Percentiles rank a stretch among this genome's conserved stretches.
phyloP scores from a whole-genome alignment of 2,888 invertebrate species.

The Electrophaes corylata region DNA sequence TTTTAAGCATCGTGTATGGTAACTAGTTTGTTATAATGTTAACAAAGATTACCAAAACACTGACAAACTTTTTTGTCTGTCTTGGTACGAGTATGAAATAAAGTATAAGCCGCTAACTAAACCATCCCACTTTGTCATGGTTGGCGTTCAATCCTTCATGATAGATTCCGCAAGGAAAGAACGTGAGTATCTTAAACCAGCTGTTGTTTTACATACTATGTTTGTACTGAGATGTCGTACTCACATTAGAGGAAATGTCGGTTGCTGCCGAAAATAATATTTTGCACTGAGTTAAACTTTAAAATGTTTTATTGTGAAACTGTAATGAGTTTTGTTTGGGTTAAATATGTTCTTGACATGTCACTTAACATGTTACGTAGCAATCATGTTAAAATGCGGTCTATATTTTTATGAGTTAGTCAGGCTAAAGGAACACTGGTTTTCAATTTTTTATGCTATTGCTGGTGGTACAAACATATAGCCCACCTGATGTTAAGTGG shows the following conservation, averaged over 20 bases:
- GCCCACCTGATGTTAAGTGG: too few species aligned
- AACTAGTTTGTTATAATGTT: too few species aligned
- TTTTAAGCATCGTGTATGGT: too few species aligned
- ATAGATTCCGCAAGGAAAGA: neutral
- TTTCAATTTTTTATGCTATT: neutral
- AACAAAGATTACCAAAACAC: too few species aligned
- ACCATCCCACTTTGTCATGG: too few species aligned
- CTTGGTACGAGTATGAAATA: too few species aligned
- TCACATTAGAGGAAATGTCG: constrained; percentile 24
- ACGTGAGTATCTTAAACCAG: constrained; percentile 5
- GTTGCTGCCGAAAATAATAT: constrained; percentile 29
- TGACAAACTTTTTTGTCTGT: too few species aligned
- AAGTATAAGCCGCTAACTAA: too few species aligned
- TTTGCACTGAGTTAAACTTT: constrained; percentile 26
- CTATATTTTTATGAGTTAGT: neutral
- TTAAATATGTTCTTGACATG: constrained; percentile 12
- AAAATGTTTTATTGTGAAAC: constrained; percentile 24
- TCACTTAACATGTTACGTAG: neutral
- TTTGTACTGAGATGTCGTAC: constrained; percentile 15
- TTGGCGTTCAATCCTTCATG: too few species aligned
- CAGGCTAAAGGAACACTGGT: neutral
- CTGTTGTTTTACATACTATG: constrained; percentile 1
- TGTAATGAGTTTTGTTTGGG: constrained; percentile 28
- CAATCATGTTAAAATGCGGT: neutral
- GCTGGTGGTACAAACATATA: too few species aligned